These are phyloP conservation scores for Candidula unifasciata DNA, from an alignment of 2,888 invertebrate genomes.

Conservation along the genomic window DNA sequence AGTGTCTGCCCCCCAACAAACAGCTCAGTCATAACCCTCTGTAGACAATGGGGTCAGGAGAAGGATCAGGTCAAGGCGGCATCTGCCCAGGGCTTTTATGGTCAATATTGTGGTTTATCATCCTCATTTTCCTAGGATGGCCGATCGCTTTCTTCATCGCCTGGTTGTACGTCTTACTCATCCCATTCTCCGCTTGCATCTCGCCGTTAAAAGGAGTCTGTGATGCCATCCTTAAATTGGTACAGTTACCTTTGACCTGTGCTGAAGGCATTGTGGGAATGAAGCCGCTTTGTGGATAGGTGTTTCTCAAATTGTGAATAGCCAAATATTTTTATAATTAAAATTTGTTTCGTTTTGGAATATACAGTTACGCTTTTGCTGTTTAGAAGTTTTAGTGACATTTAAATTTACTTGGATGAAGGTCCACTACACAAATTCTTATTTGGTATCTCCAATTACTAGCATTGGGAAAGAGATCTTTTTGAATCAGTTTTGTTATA, in stretches of 20 bases:
- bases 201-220: conserved; percentile 70
- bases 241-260: conserved; percentile 74
- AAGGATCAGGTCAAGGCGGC: conserved; percentile 65
- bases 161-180: conserved; percentile 74
- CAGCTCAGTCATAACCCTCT: neutral
- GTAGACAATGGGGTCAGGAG: conserved; percentile 59
- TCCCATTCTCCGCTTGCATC: conserved; percentile 74
- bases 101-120: conserved; percentile 74
- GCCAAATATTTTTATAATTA: neutral
- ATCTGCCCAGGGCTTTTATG: conserved; percentile 71
- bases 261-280: conserved; percentile 74
- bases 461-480: too few species aligned
- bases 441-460: too few species aligned
- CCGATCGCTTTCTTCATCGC: conserved; percentile 75
- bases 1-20: neutral
- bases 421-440: too few species aligned
- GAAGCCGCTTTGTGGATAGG: conserved; percentile 71
- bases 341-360: neutral
- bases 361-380: too few species aligned
- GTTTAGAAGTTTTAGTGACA: too few species aligned
- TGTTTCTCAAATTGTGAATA: neutral
- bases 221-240: conserved; percentile 72
- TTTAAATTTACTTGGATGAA: too few species aligned
- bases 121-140: conserved; percentile 75
- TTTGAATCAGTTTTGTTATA: too few species aligned